phyloP scores from a whole-genome alignment of 2,888 invertebrate species.

The Hypena proboscidalis region DNA sequence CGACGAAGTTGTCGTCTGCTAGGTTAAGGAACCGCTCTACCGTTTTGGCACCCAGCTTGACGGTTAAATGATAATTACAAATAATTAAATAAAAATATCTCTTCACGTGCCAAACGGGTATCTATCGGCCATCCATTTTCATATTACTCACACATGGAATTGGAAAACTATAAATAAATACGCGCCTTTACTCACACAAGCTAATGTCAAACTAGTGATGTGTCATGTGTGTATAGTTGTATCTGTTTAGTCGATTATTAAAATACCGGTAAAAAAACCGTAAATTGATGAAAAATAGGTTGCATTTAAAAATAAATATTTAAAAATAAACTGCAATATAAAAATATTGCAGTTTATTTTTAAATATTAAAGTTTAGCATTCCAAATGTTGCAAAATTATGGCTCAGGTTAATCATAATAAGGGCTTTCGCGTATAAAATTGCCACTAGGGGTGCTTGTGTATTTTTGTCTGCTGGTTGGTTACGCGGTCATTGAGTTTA shows the following conservation, averaged over 20 bases:
- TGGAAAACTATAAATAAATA: constrained; percentile 35
- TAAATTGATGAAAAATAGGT: too few species aligned
- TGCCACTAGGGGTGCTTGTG: too few species aligned
- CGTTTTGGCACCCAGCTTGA: constrained; percentile 85
- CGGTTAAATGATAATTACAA: constrained; percentile 56
- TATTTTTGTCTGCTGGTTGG: too few species aligned
- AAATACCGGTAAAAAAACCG: constrained; percentile 14
- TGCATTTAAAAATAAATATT: too few species aligned
- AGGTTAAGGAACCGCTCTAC: constrained; percentile 78
- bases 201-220: constrained; percentile 41
- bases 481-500: too few species aligned
- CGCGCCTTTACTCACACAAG: constrained; percentile 26
- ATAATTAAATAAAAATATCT: constrained; percentile 63
- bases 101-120: constrained; percentile 72
- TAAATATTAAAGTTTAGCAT: too few species aligned
- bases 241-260: constrained; percentile 30
- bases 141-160: constrained; percentile 50
- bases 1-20: constrained; percentile 79
- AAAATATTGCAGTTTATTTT: too few species aligned
- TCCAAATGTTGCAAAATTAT: too few species aligned
- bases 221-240: background rate
- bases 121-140: constrained; percentile 70
- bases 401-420: too few species aligned
- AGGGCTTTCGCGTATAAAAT: too few species aligned
- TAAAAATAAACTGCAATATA: too few species aligned